phyloP scores from a whole-genome alignment of 2,797 vertebrate species.

The Manis pentadactyla region DNA sequence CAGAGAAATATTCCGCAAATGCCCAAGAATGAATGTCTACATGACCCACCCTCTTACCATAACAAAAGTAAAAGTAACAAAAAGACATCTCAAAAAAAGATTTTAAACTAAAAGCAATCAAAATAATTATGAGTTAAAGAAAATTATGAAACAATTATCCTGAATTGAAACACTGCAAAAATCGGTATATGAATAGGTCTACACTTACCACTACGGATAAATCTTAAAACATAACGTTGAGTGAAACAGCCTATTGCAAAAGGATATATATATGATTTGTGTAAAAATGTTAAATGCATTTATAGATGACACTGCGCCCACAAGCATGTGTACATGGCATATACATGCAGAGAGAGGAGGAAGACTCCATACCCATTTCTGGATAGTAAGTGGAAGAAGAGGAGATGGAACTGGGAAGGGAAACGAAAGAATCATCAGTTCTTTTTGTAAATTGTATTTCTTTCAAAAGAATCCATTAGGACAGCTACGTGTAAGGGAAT shows the following conservation, averaged over 20 bases:
- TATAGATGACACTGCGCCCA: not conserved
- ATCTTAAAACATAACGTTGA: not conserved
- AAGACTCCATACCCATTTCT: not conserved
- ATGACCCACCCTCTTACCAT: not conserved
- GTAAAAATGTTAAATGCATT: not conserved
- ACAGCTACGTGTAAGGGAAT: no score
- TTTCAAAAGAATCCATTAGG: not conserved
- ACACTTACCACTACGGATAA: not conserved
- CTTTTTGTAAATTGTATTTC: not conserved
- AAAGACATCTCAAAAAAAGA: not conserved
- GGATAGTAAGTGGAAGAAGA: not conserved
- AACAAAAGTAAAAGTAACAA: not conserved
- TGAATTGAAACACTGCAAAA: not conserved
- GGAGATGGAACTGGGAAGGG: not conserved
- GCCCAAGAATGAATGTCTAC: no score
- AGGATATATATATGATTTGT: not conserved
- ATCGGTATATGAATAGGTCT: not conserved
- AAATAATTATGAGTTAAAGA: not conserved
- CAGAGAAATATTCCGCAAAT: not conserved
- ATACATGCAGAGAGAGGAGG: not conserved
- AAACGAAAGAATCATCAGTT: not conserved
- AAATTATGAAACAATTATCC: not conserved
- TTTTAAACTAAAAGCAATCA: not conserved
- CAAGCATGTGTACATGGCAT: not conserved
- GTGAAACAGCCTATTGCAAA: not conserved